Percentiles rank a stretch among this genome's conserved stretches.
These are phyloP conservation scores for Coluber constrictor DNA, from an alignment of 2,797 vertebrate genomes.

Conservation along the genomic window DNA sequence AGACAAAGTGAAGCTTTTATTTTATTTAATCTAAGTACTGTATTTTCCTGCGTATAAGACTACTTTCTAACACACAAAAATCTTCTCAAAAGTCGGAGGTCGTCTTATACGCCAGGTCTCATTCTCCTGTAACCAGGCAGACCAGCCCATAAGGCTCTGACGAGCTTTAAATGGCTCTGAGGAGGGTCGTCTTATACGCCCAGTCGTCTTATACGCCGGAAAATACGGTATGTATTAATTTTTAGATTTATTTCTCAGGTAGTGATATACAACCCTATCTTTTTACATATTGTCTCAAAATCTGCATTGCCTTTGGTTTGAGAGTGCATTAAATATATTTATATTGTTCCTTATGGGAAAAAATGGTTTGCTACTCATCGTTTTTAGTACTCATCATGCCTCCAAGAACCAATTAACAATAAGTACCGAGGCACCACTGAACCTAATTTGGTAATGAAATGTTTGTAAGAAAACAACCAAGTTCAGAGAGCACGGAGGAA, in stretches of 20 bases:
- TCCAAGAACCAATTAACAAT: background rate
- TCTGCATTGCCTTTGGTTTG: background rate
- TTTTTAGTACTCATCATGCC: background rate
- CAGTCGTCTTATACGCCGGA: too few species aligned
- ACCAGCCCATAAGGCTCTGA: too few species aligned
- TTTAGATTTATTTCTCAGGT: background rate
- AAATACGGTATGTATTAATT: background rate
- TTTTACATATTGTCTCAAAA: background rate
- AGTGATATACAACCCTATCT: background rate
- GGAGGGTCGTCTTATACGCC: too few species aligned
- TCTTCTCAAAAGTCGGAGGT: too few species aligned
- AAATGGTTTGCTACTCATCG: background rate
- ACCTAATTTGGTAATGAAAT: background rate
- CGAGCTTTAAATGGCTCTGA: too few species aligned
- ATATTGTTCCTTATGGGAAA: background rate
- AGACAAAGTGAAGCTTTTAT: background rate
- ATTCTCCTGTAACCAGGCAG: too few species aligned
- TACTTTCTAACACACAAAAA: too few species aligned
- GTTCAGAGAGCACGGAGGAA: background rate
- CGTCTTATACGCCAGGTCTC: too few species aligned
- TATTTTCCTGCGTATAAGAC: too few species aligned
- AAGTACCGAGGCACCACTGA: too few species aligned
- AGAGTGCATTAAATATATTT: background rate
- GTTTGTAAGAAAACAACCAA: background rate
- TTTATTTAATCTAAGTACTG: background rate